Evolutionary conservation across 2,888 invertebrate genomes (phyloP).

Genomic region (Maniola hyperantus): DNA sequence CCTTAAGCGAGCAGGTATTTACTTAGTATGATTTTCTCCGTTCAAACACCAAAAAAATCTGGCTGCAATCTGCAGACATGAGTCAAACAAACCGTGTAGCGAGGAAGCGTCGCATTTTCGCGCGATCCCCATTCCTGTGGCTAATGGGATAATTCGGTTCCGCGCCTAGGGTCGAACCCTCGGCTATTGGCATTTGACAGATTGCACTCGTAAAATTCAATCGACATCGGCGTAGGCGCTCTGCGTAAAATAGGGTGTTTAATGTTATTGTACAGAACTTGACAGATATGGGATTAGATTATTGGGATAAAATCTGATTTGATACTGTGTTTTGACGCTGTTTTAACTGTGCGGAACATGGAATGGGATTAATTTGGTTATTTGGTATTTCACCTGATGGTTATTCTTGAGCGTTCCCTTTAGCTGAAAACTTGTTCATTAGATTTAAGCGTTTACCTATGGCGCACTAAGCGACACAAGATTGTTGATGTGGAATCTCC

Average conservation of each 20-base stretch:
- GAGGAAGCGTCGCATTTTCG: slow-evolving; percentile 71
- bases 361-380: too few relatives aligned
- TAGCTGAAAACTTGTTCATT: too few relatives aligned
- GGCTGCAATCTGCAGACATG: slow-evolving; percentile 13
- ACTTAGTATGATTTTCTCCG: too few relatives aligned
- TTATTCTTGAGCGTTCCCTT: too few relatives aligned
- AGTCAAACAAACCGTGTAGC: slow-evolving; percentile 54
- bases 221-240: slow-evolving; percentile 31
- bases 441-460: too few relatives aligned
- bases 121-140: slow-evolving; percentile 74
- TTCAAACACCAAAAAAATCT: neutral
- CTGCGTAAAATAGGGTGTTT: slow-evolving; percentile 19
- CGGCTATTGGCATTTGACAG: slow-evolving; percentile 63
- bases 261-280: slow-evolving; percentile 12
- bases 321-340: neutral
- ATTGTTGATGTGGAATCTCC: too few relatives aligned
- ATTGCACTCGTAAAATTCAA: slow-evolving; percentile 49
- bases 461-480: too few relatives aligned
- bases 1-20: too few relatives aligned
- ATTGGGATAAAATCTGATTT: neutral
- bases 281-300: slow-evolving; percentile 8
- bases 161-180: slow-evolving; percentile 70
- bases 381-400: too few relatives aligned
- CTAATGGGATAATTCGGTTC: slow-evolving; percentile 74
- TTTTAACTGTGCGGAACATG: neutral